These are phyloP conservation scores for Columba guinea DNA, from an alignment of 2,797 vertebrate genomes.

Conservation along the genomic window DNA sequence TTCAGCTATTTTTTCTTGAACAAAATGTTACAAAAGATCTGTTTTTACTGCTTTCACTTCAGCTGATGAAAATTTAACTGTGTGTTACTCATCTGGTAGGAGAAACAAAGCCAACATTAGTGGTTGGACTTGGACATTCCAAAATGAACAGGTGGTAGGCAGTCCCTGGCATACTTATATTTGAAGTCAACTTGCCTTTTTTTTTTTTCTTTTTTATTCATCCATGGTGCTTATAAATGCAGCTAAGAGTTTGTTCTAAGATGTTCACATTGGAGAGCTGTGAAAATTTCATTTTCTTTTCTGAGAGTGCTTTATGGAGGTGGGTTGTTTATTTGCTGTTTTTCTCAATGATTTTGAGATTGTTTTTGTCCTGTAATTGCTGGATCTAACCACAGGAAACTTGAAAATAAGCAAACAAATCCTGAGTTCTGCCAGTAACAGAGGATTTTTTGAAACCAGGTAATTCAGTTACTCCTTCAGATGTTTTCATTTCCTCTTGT, in stretches of 20 bases:
- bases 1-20: background rate
- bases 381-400: background rate
- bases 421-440: background rate
- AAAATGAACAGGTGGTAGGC: background rate
- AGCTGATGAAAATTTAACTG: background rate
- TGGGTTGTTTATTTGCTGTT: background rate
- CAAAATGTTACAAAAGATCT: background rate
- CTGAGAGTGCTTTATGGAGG: background rate
- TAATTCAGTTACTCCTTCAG: constrained; percentile 23
- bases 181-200: background rate
- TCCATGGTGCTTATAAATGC: background rate
- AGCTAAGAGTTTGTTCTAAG: background rate
- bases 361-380: background rate
- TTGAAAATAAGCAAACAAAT: constrained; percentile 5
- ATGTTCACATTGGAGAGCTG: rapidly evolving
- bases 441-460: background rate
- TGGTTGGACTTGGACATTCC: background rate
- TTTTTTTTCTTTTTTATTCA: background rate
- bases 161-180: background rate
- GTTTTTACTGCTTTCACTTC: background rate
- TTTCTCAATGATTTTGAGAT: background rate
- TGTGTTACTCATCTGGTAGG: background rate
- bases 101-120: background rate
- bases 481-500: background rate
- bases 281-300: background rate